phyloP scores from a whole-genome alignment of 2,888 invertebrate species.

The Ceraclea dissimilis region DNA sequence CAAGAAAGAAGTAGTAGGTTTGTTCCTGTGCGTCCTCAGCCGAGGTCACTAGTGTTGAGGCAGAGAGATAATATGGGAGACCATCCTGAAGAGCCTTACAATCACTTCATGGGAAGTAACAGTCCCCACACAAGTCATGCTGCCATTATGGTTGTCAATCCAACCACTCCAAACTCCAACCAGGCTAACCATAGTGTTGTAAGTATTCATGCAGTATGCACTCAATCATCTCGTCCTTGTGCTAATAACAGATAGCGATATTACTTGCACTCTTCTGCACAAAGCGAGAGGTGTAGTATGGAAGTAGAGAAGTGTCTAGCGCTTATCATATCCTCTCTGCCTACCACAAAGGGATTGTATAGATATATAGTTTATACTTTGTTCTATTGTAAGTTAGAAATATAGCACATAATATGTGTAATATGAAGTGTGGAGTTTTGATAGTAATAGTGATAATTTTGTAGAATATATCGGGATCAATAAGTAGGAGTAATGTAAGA shows the following conservation, averaged over 20 bases:
- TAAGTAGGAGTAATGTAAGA: conserved; percentile 9
- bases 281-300: no score
- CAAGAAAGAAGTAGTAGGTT: conserved; percentile 47
- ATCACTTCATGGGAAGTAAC: conserved; percentile 33
- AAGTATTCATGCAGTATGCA: conserved; percentile 15
- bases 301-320: no score
- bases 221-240: no score
- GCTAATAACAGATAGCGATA: no score
- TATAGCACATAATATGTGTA: no score
- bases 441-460: no score
- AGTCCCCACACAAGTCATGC: conserved; percentile 46
- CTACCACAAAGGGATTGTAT: no score
- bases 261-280: no score
- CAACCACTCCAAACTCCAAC: conserved; percentile 44
- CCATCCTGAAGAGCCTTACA: conserved; percentile 20
- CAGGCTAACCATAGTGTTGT: conserved; percentile 10
- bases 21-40: conserved; percentile 47
- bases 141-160: conserved; percentile 49
- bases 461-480: conserved; percentile 8
- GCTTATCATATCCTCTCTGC: no score
- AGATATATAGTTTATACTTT: no score
- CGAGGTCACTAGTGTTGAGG: conserved; percentile 34
- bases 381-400: no score
- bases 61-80: conserved; percentile 23
- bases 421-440: no score